These are phyloP conservation scores for Dipodomys merriami DNA, from an alignment of 2,113 vertebrate species.

Conservation along the genomic window DNA sequence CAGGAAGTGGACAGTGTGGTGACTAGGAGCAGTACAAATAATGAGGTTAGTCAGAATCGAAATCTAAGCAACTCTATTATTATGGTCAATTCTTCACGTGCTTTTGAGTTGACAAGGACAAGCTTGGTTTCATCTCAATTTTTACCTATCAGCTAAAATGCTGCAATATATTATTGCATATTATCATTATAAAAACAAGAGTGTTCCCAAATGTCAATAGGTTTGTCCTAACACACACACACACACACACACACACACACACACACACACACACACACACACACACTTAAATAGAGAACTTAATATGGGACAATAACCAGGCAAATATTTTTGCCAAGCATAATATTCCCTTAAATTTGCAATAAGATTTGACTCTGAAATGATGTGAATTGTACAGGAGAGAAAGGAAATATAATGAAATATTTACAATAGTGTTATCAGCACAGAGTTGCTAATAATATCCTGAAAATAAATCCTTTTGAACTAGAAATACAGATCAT, in stretches of 20 bases:
- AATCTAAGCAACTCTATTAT: not conserved
- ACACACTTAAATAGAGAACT: not conserved
- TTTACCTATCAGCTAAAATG: conserved; percentile 10
- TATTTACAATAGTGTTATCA: conserved; percentile 11
- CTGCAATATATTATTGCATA: not conserved
- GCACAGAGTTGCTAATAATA: conserved; percentile 46
- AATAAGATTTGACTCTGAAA: conserved; percentile 51
- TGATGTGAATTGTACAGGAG: conserved; percentile 40
- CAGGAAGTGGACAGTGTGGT: not conserved
- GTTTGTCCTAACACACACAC: not conserved
- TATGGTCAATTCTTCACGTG: not conserved
- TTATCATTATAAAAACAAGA: not conserved
- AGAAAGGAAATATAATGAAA: not conserved
- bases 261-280: no score
- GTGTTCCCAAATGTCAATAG: not conserved
- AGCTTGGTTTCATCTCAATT: not conserved
- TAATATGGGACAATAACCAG: conserved; percentile 62
- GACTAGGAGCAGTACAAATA: not conserved
- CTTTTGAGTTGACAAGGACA: not conserved
- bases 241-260: no score
- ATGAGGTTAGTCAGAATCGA: not conserved
- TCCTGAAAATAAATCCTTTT: conserved; percentile 55
- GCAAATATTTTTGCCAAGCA: conserved; percentile 42
- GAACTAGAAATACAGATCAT: not conserved
- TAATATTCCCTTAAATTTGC: conserved; percentile 60